Evolutionary conservation across 2,888 invertebrate genomes (phyloP), one percentile per base, ranked within the genome.

Genomic region (Autographa gamma): DNA sequence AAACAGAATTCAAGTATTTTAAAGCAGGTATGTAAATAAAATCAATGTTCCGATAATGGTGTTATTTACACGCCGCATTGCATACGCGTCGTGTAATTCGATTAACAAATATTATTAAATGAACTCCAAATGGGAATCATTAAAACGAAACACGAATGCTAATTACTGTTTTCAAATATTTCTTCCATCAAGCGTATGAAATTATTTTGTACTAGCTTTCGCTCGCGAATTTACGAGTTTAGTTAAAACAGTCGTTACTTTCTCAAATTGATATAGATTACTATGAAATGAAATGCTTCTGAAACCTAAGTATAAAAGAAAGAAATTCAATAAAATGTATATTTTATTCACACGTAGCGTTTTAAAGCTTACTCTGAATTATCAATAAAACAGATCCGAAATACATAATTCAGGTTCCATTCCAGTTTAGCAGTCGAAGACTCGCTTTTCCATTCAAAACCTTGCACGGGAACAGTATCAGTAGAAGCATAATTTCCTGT

Each of bases 401-500:
- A 86, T 89, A 87, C 83, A 89, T 89, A 88, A 88, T 88, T 86
- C 86, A 89, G 81, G 84, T 80, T 85, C 85, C 86, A 89, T 90
- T 89, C 84, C 85, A 86, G 85, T 89, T 87, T 85, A 89, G 87
- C 84, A 86, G 86, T 84, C 81, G 83, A 88, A 88, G 84, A 73
- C 75, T 87, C 91, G 90, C 85, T 92, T 91, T 90, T 88, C 91
- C 87, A 92, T 93, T 92, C 87, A 90, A 90, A 91, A 84, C 85
- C 88, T 86, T 86, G 86, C 85, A 86, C 85, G 82, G 81, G 87
- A 84, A 87, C 88, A 87, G 90, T 93, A 94, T 93, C 93, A 91
- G 92, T 87, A 86, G 88, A 88, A 92, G 91, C 91, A 95, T 94
- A 95, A 95, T 95, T 95, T 95, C 95, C 95, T 92, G 92, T 90